Base-by-base conservation (phyloP, 2,888 invertebrate genomes). In the Dicycla oo region DNA sequence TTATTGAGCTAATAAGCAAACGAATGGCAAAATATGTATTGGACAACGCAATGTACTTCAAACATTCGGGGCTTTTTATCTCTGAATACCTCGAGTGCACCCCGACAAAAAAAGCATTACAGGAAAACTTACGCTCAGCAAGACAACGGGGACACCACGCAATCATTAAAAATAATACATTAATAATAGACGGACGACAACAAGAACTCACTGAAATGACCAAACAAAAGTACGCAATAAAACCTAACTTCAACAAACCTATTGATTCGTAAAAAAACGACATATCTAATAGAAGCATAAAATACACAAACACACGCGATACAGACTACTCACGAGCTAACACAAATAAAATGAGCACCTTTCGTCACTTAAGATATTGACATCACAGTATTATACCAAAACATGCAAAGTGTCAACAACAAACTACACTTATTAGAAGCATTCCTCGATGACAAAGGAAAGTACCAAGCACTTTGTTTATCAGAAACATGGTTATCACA, bases 401-500 rank as follows among this genome's bases (percentile, higher is more conserved):
- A 60, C 18, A 60, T 60, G 40, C 43, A 43, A 60, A 60, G 40
- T 43, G 43, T 60, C 18, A 60, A 60, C 11, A 43, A 60, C 18
- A 26, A 60, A 43, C 23, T 18, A 11, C 23, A 60, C 23, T 43
- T 60, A 43, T 60, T 43, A 6, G 43, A 43, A 60, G 23, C 15
- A 26, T 60, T 43, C 43, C 18, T 40, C 18, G 23, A 60, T 6
- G 43, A 18, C 11, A 43, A 60, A 43, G 60, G 11, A 26, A 43
- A 6, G 18, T 20, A 30, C 26, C 45, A 45, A 7, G 26, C 45
- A 8, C 20, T 61, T 45, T 61, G 60, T 10, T 20, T 61, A 45
- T 26, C 43, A 20, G 61, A 45, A 61, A 45, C 45, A 0, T 61
- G 61, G 26, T 45, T 61, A 61, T 45, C 45, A 13, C 45, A 61